These are phyloP conservation scores for Marcusenius ussheri DNA, from an alignment of 2,113 vertebrate species.

Conservation along the genomic window DNA sequence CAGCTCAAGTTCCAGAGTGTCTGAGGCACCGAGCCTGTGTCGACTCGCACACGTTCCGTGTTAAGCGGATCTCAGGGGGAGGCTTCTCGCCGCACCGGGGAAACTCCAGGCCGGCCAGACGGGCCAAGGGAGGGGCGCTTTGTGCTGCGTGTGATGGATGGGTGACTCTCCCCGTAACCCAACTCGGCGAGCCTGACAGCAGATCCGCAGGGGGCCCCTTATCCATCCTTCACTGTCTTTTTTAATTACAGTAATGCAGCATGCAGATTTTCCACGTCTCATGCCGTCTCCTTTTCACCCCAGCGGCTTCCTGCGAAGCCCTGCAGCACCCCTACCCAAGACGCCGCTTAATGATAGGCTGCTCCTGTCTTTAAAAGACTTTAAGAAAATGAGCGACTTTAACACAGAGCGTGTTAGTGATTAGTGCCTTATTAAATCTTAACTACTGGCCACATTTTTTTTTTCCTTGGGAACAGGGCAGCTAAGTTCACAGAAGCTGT, in stretches of 20 bases:
- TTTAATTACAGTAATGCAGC: slow-evolving; percentile 2
- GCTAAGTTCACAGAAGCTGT: slow-evolving; percentile 47
- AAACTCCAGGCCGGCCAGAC: neutral
- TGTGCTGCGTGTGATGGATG: neutral
- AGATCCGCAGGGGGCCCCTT: neutral
- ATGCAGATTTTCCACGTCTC: neutral
- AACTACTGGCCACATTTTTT: neutral
- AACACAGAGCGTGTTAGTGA: neutral
- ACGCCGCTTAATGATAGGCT: neutral
- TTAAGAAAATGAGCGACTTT: neutral
- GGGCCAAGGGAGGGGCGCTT: neutral
- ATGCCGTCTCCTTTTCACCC: neutral
- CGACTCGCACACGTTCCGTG: neutral
- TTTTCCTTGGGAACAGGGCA: slow-evolving; percentile 35
- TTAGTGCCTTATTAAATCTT: neutral
- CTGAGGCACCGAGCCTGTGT: neutral
- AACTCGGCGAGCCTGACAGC: neutral
- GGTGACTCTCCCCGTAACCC: neutral
- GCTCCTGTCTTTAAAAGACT: neutral
- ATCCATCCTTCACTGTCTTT: neutral
- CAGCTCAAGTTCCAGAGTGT: neutral
- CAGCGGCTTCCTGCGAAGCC: neutral
- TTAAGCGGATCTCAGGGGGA: neutral
- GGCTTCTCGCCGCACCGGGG: neutral
- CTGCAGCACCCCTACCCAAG: neutral